Evolutionary conservation across 2,113 vertebrate genomes (phyloP).

Genomic region (Bombycilla garrulus): DNA sequence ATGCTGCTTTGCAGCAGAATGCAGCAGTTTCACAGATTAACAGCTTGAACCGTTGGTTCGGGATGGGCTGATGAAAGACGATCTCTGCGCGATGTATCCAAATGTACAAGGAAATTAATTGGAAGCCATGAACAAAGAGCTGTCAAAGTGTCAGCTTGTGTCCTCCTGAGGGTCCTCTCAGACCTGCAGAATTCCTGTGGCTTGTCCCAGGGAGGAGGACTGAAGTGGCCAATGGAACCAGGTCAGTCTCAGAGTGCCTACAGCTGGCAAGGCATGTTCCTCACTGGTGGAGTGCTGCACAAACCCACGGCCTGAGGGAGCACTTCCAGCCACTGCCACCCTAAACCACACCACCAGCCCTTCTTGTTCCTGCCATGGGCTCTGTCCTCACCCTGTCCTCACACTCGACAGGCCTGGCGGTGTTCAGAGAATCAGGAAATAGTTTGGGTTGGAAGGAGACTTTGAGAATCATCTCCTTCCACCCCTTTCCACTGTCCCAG

Average conservation of each 20-base stretch:
- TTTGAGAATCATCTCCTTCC: not conserved
- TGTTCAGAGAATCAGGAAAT: not conserved
- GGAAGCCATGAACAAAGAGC: not conserved
- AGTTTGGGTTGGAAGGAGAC: not conserved
- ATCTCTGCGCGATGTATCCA: not conserved
- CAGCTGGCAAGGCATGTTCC: not conserved
- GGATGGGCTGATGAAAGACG: not conserved
- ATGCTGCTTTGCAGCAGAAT: not conserved
- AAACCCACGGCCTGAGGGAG: not conserved
- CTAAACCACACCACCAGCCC: not conserved
- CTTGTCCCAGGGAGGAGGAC: not conserved
- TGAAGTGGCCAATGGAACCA: not conserved
- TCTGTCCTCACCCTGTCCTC: not conserved
- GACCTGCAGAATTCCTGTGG: not conserved
- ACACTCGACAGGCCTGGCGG: not conserved
- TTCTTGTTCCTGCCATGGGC: not conserved
- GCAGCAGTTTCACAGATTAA: constrained; percentile 24
- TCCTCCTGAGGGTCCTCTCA: not conserved
- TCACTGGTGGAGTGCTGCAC: not conserved
- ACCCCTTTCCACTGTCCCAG: not conserved
- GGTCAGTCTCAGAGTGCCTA: not conserved
- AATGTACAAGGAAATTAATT: not conserved
- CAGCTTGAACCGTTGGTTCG: not conserved
- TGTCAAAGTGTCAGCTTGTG: not conserved
- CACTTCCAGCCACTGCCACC: not conserved